Percentiles rank a stretch among this genome's conserved stretches.
These are phyloP conservation scores for Leptatherina wallacei DNA, from an alignment of 2,797 vertebrate genomes.

Conservation along the genomic window DNA sequence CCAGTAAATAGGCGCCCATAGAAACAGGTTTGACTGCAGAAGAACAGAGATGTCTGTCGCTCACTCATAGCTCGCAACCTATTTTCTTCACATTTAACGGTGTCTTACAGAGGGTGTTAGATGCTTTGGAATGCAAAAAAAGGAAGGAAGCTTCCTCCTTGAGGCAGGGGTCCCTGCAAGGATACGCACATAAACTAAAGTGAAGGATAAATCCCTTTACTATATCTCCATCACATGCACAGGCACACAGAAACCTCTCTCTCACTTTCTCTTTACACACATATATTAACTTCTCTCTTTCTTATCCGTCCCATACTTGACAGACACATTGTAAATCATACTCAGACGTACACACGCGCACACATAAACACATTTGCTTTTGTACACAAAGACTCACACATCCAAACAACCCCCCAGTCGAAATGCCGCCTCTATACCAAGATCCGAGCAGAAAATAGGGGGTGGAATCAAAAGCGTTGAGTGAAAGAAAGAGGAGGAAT, in stretches of 20 bases:
- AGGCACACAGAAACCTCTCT: conserved; percentile 53
- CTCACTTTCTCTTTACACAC: conserved; percentile 36
- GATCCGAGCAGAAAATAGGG: conserved; percentile 70
- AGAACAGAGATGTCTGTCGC: conserved; percentile 77
- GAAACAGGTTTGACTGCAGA: conserved; percentile 56
- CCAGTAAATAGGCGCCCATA: conserved; percentile 56
- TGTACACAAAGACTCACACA: conserved; percentile 26
- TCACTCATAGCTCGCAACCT: conserved; percentile 54
- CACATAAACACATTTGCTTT: conserved; percentile 8
- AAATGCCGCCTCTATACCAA: conserved; percentile 52
- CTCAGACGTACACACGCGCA: conserved; percentile 27
- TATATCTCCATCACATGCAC: conserved; percentile 56
- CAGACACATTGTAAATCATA: conserved; percentile 19
- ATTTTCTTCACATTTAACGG: conserved; percentile 76
- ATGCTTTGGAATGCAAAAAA: conserved; percentile 79
- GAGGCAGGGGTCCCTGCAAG: conserved; percentile 72
- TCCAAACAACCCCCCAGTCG: conserved; percentile 41
- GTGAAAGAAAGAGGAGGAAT: conserved; percentile 72
- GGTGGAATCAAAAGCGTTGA: conserved; percentile 76
- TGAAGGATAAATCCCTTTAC: conserved; percentile 67
- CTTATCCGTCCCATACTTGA: conserved; percentile 34
- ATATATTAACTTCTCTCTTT: conserved; percentile 48
- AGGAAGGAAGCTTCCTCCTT: conserved; percentile 80
- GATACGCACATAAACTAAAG: conserved; percentile 79
- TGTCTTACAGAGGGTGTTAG: conserved; percentile 69